phyloP scores from a whole-genome alignment of 2,797 vertebrate genomes.

The Eurystomus glaucurus region DNA sequence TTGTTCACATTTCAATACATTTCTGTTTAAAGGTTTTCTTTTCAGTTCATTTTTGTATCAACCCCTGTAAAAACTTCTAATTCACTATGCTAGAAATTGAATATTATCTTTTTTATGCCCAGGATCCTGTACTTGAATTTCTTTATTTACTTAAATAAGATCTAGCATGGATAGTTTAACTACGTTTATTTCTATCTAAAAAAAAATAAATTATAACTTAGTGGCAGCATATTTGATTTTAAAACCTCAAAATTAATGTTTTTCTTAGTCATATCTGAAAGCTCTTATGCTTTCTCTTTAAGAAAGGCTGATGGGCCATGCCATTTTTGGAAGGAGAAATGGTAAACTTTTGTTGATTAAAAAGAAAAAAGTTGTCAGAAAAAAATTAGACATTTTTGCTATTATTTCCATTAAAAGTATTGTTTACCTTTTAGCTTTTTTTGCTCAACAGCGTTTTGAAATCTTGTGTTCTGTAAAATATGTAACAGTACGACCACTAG shows the following conservation, averaged over 20 bases:
- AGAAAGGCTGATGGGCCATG: neutral
- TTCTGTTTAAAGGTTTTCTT: neutral
- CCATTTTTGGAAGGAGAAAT: neutral
- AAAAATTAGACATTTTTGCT: neutral
- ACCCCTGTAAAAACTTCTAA: neutral
- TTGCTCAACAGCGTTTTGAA: neutral
- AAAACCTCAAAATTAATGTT: neutral
- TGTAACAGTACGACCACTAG: neutral
- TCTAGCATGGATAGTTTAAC: neutral
- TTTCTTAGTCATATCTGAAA: neutral
- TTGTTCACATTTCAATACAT: neutral
- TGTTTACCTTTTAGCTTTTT: neutral
- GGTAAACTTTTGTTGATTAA: neutral
- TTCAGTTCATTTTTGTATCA: neutral
- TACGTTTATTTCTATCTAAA: neutral
- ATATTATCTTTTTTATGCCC: neutral
- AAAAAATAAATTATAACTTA: neutral
- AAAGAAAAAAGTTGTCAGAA: neutral
- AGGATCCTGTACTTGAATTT: neutral
- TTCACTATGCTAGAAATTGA: neutral
- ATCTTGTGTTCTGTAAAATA: neutral
- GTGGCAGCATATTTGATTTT: neutral
- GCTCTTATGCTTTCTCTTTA: neutral
- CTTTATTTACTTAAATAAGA: neutral
- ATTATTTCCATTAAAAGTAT: neutral